phyloP scores from a whole-genome alignment of 1,140 invertebrate species.

The Drosophila mauritiana region DNA sequence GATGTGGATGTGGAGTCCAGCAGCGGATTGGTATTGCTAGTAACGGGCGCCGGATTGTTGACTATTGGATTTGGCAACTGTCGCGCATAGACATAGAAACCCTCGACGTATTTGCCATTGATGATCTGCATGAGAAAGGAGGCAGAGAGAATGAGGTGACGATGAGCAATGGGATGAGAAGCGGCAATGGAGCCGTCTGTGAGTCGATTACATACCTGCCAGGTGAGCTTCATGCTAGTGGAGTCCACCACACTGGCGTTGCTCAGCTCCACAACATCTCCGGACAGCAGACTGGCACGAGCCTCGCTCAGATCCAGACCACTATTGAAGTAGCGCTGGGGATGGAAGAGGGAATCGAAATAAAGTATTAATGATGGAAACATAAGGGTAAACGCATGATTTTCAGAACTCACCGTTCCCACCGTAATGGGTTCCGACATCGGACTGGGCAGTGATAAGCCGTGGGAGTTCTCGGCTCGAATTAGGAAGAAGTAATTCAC shows the following conservation, averaged over 20 bases:
- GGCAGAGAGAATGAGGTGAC: slow-evolving; percentile 11
- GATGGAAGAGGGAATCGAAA: background rate
- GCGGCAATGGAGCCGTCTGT: background rate
- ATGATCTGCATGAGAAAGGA: slow-evolving; percentile 85
- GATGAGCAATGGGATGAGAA: slow-evolving; percentile 22
- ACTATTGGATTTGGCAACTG: slow-evolving; percentile 77
- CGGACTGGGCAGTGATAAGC: slow-evolving; percentile 89
- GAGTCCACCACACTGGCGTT: slow-evolving; percentile 93
- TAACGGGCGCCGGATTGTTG: slow-evolving; percentile 49
- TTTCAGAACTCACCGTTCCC: slow-evolving; percentile 73
- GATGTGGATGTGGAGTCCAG: slow-evolving; percentile 46
- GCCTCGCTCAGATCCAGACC: slow-evolving; percentile 87
- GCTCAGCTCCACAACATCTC: slow-evolving; percentile 91
- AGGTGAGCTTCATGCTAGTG: slow-evolving; percentile 92
- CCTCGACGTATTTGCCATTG: slow-evolving; percentile 88
- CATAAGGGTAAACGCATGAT: background rate
- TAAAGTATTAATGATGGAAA: background rate
- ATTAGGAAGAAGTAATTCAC: slow-evolving; percentile 94
- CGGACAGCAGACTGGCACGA: slow-evolving; percentile 88
- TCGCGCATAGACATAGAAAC: slow-evolving; percentile 87
- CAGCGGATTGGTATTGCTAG: slow-evolving; percentile 69
- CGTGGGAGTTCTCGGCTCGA: slow-evolving; percentile 93
- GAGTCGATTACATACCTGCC: slow-evolving; percentile 88
- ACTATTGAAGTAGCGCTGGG: slow-evolving; percentile 85
- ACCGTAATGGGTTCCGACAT: slow-evolving; percentile 88